Conservation (phyloP, 2,113 vertebrate genomes). For the Vulpes ferrilata region DNA sequence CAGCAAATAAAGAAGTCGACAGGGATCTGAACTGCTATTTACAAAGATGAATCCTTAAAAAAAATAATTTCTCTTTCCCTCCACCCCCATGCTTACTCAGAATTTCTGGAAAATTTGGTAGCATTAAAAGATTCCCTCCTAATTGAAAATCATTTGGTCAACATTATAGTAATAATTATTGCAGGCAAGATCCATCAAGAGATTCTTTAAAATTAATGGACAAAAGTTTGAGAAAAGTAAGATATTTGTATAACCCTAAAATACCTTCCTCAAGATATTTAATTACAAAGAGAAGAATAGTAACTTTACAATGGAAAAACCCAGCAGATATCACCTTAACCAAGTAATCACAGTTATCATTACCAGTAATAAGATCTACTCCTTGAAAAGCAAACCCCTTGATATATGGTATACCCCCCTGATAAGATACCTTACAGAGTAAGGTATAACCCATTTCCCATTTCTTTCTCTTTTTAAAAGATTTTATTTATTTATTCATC, state of each 20-base stretch:
- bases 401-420: neutral
- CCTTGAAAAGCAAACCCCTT: neutral
- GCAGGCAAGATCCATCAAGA: neutral
- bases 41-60: slow-evolving; percentile 1
- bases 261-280: neutral
- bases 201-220: slow-evolving; percentile 19
- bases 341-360: neutral
- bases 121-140: neutral
- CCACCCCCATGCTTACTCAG: neutral
- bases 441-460: neutral
- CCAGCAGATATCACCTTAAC: neutral
- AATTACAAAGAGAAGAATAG: slow-evolving; percentile 48
- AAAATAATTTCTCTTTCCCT: neutral
- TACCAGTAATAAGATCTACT: neutral
- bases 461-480: neutral
- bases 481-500: neutral
- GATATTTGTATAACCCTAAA: neutral
- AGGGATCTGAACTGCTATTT: slow-evolving; percentile 29
- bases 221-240: neutral
- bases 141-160: slow-evolving; percentile 11
- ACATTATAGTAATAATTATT: neutral
- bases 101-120: slow-evolving; percentile 40
- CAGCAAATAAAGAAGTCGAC: neutral
- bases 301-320: neutral
- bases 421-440: neutral